These are phyloP conservation scores for Accipiter virgatus DNA, from an alignment of 2,113 vertebrate species.

Conservation along the genomic window DNA sequence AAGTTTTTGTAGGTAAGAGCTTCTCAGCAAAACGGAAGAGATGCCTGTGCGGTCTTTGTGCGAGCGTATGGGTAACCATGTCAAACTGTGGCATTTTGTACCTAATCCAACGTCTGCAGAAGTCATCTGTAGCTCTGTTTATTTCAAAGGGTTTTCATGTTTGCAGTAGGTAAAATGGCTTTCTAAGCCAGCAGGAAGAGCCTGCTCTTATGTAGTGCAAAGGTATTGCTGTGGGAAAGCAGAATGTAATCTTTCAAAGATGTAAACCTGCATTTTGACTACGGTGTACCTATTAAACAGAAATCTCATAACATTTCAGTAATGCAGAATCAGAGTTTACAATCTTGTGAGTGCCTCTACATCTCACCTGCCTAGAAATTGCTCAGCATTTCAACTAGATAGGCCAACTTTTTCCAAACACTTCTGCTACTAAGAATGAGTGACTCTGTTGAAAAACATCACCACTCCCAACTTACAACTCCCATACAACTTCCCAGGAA, in stretches of 20 bases:
- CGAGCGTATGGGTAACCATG: fast-evolving
- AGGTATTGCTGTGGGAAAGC: background rate
- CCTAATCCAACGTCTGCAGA: background rate
- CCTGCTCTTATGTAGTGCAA: background rate
- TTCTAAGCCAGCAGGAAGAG: background rate
- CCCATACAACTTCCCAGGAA: background rate
- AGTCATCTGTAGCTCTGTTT: background rate
- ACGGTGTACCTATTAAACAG: fast-evolving
- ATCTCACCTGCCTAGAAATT: background rate
- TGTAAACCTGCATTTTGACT: background rate
- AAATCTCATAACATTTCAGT: fast-evolving
- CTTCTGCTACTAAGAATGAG: background rate
- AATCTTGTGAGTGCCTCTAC: background rate
- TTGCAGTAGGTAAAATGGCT: background rate
- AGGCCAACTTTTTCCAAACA: background rate
- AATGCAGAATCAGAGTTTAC: background rate
- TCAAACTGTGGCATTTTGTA: background rate
- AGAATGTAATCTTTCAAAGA: background rate
- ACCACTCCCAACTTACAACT: background rate
- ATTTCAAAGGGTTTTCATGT: background rate
- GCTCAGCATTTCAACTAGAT: background rate
- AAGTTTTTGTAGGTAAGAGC: background rate
- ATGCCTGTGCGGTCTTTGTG: background rate
- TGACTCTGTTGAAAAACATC: background rate
- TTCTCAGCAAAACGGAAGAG: background rate